Evolutionary conservation across 2,797 vertebrate species (phyloP).

Genomic region (Phoeniculus purpureus): DNA sequence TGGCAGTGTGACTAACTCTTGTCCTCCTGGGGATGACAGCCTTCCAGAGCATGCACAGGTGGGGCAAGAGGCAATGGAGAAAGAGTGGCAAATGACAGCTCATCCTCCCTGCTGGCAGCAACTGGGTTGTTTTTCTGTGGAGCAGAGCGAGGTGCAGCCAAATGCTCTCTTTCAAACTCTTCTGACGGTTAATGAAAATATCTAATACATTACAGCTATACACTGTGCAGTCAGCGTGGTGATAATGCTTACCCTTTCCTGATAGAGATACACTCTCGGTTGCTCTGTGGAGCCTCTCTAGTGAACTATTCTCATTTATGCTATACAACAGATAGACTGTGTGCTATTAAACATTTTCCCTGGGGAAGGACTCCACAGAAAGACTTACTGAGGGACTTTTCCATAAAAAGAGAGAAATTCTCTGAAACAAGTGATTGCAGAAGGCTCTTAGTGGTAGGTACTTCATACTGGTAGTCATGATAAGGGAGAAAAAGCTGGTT

Average conservation of each 20-base stretch:
- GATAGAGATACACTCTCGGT: neutral
- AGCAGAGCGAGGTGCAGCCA: neutral
- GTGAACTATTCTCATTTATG: neutral
- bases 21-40: neutral
- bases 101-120: neutral
- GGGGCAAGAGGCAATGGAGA: neutral
- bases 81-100: neutral
- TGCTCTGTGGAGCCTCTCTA: neutral
- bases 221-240: neutral
- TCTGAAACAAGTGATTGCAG: neutral
- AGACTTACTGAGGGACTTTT: neutral
- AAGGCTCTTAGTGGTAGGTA: neutral
- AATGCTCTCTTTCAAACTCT: neutral
- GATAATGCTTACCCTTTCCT: neutral
- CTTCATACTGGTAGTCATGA: neutral
- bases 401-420: neutral
- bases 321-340: neutral
- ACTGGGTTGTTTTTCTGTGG: neutral
- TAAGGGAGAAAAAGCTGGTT: constrained; percentile 16
- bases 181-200: neutral
- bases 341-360: neutral
- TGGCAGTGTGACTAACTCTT: neutral
- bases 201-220: neutral
- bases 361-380: neutral
- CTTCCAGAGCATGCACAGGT: neutral